phyloP scores from a whole-genome alignment of 1,140 invertebrate genomes.

The Caligus rogercresseyi region DNA sequence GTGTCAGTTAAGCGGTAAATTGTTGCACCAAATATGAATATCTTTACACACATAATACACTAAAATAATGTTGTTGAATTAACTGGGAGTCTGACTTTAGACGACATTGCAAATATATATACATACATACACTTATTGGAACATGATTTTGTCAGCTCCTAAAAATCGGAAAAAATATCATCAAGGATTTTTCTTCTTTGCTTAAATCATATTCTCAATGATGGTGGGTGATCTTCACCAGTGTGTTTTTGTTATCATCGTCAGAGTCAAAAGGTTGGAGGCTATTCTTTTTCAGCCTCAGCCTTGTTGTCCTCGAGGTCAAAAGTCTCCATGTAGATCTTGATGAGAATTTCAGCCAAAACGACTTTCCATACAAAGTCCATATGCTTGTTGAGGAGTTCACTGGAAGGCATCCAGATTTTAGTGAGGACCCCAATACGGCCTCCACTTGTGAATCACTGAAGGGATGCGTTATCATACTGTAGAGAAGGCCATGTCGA shows the following conservation, averaged over 20 bases:
- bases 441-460: background rate
- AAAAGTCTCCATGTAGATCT: slow-evolving; percentile 5
- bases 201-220: too few relatives aligned
- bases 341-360: slow-evolving; percentile 1
- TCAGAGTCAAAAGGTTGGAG: background rate
- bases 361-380: slow-evolving; percentile 10
- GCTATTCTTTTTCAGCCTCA: slow-evolving; percentile 4
- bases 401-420: background rate
- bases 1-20: too few relatives aligned
- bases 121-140: too few relatives aligned
- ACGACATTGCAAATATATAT: too few relatives aligned
- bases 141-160: too few relatives aligned
- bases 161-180: too few relatives aligned
- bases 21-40: too few relatives aligned
- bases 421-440: background rate
- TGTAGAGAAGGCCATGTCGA: background rate
- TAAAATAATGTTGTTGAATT: too few relatives aligned
- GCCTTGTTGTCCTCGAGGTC: background rate
- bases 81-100: too few relatives aligned
- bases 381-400: background rate
- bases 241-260: background rate
- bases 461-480: background rate
- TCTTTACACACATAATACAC: too few relatives aligned
- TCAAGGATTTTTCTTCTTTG: too few relatives aligned
- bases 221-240: too few relatives aligned